A percentile compares a stretch with the other conserved stretches of the same genome.
phyloP scores from a whole-genome alignment of 2,113 vertebrate species.

The Neotoma lepida region DNA sequence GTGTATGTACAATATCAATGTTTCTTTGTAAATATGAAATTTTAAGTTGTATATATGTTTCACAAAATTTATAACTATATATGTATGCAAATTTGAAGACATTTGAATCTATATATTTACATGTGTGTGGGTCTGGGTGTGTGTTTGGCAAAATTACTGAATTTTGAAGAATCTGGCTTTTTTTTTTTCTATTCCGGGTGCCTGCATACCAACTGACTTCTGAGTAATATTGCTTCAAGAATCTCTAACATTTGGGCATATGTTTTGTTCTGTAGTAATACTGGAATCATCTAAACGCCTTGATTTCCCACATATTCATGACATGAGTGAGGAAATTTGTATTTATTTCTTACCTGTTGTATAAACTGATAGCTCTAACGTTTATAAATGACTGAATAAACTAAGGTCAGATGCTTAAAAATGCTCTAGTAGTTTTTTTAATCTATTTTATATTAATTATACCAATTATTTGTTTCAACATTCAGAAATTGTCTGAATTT shows the following conservation, averaged over 20 bases:
- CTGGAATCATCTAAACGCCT: not conserved
- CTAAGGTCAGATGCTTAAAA: not conserved
- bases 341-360: not conserved
- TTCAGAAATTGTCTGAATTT: conserved; percentile 47
- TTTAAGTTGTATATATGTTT: not conserved
- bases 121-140: not conserved
- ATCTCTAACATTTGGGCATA: not conserved
- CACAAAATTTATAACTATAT: too few relatives aligned
- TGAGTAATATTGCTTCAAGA: too few relatives aligned
- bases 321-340: not conserved
- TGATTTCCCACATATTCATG: not conserved
- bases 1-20: not conserved
- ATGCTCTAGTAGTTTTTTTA: not conserved
- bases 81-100: not conserved
- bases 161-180: not conserved
- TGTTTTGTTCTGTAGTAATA: not conserved
- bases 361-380: not conserved
- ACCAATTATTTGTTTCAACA: not conserved
- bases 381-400: not conserved
- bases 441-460: not conserved
- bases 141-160: not conserved
- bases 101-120: not conserved
- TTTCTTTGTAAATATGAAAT: not conserved
- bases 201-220: not conserved
- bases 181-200: not conserved